Evolutionary conservation across 2,113 vertebrate genomes (phyloP).

Genomic region (Scomber japonicus): DNA sequence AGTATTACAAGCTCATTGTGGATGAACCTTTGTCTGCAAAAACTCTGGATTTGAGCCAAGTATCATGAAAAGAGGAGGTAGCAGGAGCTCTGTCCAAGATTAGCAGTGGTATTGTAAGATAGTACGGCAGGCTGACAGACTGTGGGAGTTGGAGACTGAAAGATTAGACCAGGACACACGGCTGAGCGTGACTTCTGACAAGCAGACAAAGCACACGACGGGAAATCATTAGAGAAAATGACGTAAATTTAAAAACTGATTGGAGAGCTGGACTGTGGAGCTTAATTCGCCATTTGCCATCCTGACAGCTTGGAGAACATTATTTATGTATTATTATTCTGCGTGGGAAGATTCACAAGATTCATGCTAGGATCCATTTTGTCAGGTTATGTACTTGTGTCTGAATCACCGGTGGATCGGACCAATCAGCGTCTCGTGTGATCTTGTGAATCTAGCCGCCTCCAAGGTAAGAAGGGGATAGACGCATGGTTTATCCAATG

Average conservation of each 20-base stretch:
- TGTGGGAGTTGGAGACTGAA: slow-evolving; percentile 42
- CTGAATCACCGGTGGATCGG: too few relatives aligned
- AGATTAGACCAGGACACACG: slow-evolving; percentile 43
- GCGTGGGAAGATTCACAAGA: not conserved
- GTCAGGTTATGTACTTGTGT: too few relatives aligned
- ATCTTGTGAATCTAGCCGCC: too few relatives aligned
- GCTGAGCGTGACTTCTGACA: slow-evolving; percentile 31
- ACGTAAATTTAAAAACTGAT: not conserved
- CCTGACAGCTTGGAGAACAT: not conserved
- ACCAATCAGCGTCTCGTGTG: too few relatives aligned
- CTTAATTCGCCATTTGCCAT: not conserved
- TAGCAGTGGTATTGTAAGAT: slow-evolving; percentile 34
- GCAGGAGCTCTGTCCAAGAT: slow-evolving; percentile 42
- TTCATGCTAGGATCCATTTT: too few relatives aligned
- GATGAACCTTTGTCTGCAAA: slow-evolving; percentile 31
- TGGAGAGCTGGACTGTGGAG: not conserved
- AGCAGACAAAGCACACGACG: slow-evolving; percentile 27
- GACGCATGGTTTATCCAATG: too few relatives aligned
- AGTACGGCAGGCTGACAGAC: slow-evolving; percentile 52
- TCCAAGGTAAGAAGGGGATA: too few relatives aligned
- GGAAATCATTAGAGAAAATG: not conserved
- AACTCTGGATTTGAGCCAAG: slow-evolving; percentile 47
- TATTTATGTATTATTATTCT: not conserved
- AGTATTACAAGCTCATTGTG: slow-evolving; percentile 13
- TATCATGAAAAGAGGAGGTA: slow-evolving; percentile 41